phyloP scores from a whole-genome alignment of 2,888 invertebrate species.

The Heliothis peltigera region DNA sequence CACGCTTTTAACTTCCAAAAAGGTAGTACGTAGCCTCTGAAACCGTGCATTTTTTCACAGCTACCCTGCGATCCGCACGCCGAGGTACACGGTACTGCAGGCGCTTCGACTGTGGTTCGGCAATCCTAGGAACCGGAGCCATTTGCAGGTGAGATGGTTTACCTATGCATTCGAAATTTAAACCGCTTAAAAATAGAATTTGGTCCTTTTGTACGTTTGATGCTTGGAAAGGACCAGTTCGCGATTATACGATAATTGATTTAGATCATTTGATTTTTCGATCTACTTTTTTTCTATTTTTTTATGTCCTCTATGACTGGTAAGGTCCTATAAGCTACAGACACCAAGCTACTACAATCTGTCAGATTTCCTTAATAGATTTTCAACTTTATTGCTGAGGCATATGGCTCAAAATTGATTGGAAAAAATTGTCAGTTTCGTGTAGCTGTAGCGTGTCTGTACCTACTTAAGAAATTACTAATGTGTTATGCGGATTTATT shows the following conservation, averaged over 20 bases:
- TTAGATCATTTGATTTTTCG: no score
- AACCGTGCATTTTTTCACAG: constrained; percentile 69
- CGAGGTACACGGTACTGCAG: constrained; percentile 90
- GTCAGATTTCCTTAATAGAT: no score
- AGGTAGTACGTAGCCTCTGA: constrained; percentile 11
- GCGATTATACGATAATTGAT: neutral
- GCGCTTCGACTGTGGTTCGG: constrained; percentile 91
- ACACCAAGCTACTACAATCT: no score
- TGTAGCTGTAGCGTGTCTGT: no score
- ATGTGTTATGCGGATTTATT: no score
- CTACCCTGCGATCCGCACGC: constrained; percentile 89
- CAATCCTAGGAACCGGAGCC: constrained; percentile 91
- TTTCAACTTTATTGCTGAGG: no score
- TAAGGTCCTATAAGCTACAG: no score
- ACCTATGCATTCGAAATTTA: constrained; percentile 16
- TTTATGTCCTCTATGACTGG: no score
- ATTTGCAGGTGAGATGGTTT: constrained; percentile 83
- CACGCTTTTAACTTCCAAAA: constrained; percentile 18
- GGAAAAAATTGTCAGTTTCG: no score
- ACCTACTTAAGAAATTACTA: no score
- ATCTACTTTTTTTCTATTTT: no score
- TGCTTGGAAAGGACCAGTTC: neutral
- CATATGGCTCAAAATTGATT: no score
- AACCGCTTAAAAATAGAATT: neutral
- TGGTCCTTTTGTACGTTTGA: constrained; percentile 3